Evolutionary conservation across 2,888 invertebrate genomes (phyloP).

Genomic region (Oscheius sp.): DNA sequence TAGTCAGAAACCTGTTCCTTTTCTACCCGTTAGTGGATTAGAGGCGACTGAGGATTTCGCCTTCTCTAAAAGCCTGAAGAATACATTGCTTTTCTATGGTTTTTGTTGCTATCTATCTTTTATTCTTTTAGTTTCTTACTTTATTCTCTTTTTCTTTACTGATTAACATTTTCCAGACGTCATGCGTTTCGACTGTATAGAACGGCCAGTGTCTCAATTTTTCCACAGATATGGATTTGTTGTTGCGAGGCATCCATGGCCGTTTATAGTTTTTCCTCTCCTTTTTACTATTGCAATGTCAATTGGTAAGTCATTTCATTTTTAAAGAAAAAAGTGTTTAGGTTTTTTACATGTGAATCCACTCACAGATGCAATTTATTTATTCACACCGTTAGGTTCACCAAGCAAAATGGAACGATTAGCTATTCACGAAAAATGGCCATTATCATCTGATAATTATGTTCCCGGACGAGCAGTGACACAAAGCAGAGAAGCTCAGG

Average conservation of each 20-base stretch:
- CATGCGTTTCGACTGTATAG: slow-evolving; percentile 57
- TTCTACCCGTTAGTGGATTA: slow-evolving; percentile 18
- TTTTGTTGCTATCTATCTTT: background rate
- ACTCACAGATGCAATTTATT: slow-evolving; percentile 66
- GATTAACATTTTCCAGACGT: background rate
- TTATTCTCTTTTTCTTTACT: background rate
- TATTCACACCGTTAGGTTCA: slow-evolving; percentile 67
- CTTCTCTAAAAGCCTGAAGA: too few relatives aligned
- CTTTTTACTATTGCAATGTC: slow-evolving; percentile 62
- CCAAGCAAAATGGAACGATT: slow-evolving; percentile 64
- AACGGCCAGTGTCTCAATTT: slow-evolving; percentile 50
- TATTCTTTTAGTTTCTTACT: background rate
- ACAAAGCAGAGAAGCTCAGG: slow-evolving; percentile 68
- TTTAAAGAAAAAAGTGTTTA: background rate
- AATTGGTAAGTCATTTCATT: slow-evolving; percentile 34
- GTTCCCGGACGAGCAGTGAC: slow-evolving; percentile 70
- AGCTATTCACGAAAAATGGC: slow-evolving; percentile 69
- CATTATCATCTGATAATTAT: slow-evolving; percentile 67
- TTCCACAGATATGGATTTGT: slow-evolving; percentile 66
- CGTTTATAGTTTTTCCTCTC: slow-evolving; percentile 68
- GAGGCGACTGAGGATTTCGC: slow-evolving; percentile 17
- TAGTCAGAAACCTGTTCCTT: slow-evolving; percentile 17
- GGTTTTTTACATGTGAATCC: slow-evolving; percentile 64
- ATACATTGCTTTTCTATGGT: background rate
- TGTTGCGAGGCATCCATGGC: slow-evolving; percentile 61